A percentile compares a stretch with the other conserved stretches of the same genome.
Conservation (phyloP, 2,888 invertebrate species). For the Diarsia mendica region DNA sequence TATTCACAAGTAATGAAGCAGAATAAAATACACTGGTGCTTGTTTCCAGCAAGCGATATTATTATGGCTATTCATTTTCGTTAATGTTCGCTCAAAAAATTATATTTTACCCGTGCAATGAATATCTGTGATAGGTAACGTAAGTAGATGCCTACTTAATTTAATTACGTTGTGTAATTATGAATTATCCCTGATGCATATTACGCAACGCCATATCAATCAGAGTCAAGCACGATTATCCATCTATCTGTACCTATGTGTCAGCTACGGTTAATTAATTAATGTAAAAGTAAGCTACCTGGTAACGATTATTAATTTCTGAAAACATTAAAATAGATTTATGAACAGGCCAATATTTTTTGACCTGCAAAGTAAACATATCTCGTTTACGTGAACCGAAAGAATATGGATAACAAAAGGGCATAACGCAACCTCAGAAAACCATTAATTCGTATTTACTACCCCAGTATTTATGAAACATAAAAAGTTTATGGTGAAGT, state of each 20-base stretch:
- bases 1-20: constrained; percentile 16
- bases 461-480: constrained; percentile 87
- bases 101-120: constrained; percentile 8
- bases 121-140: constrained; percentile 12
- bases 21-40: constrained; percentile 13
- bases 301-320: constrained; percentile 67
- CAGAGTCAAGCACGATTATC: neutral
- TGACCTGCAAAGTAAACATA: constrained; percentile 72
- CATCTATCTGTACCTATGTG: neutral
- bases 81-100: constrained; percentile 8
- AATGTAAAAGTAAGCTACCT: constrained; percentile 1
- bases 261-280: constrained; percentile 6
- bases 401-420: constrained; percentile 77
- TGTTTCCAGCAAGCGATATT: constrained; percentile 6
- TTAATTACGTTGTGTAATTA: constrained; percentile 16
- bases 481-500: constrained; percentile 87
- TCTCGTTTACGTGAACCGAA: constrained; percentile 75
- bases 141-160: neutral
- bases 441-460: constrained; percentile 88
- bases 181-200: constrained; percentile 21
- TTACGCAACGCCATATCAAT: constrained; percentile 15
- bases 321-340: constrained; percentile 72
- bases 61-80: constrained; percentile 20
- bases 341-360: constrained; percentile 69
- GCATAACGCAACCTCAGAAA: constrained; percentile 80